phyloP scores from a whole-genome alignment of 2,113 vertebrate genomes.

The Brachypodius melanocephalos region DNA sequence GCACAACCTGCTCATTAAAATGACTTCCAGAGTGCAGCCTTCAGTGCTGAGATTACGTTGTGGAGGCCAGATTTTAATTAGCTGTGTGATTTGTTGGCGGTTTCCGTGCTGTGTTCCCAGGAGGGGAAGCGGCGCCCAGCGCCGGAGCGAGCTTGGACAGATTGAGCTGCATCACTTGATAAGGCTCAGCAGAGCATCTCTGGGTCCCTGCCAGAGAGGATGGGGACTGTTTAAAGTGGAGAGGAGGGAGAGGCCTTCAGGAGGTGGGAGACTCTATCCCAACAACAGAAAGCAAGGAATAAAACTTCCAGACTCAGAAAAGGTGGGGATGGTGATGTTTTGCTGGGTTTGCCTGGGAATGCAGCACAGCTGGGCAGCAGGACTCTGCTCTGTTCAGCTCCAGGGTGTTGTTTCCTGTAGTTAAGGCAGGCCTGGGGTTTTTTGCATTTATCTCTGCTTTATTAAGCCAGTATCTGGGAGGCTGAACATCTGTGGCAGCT shows the following conservation, averaged over 20 bases:
- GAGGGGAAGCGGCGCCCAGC: background rate
- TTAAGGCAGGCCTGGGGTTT: background rate
- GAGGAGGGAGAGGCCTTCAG: background rate
- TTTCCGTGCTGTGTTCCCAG: background rate
- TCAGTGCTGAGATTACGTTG: background rate
- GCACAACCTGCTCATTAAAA: background rate
- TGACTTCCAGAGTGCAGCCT: background rate
- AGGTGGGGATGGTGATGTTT: background rate
- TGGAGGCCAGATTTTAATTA: background rate
- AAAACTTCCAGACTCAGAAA: fast-evolving
- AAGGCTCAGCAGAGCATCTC: background rate
- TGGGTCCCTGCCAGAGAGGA: slow-evolving; percentile 17
- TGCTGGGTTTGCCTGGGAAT: background rate
- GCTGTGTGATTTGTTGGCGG: background rate
- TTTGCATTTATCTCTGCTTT: background rate
- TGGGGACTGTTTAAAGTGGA: slow-evolving; percentile 30
- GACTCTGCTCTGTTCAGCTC: background rate
- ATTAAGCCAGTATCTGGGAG: background rate
- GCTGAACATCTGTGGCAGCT: background rate
- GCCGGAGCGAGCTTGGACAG: background rate
- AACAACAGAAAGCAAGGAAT: background rate
- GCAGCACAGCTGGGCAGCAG: background rate
- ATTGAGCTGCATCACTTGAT: background rate
- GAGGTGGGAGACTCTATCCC: background rate
- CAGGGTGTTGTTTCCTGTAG: background rate